Percentiles rank a stretch among this genome's conserved stretches.
phyloP scores from a whole-genome alignment of 2,797 vertebrate genomes.

The Hafferia zeledoni region DNA sequence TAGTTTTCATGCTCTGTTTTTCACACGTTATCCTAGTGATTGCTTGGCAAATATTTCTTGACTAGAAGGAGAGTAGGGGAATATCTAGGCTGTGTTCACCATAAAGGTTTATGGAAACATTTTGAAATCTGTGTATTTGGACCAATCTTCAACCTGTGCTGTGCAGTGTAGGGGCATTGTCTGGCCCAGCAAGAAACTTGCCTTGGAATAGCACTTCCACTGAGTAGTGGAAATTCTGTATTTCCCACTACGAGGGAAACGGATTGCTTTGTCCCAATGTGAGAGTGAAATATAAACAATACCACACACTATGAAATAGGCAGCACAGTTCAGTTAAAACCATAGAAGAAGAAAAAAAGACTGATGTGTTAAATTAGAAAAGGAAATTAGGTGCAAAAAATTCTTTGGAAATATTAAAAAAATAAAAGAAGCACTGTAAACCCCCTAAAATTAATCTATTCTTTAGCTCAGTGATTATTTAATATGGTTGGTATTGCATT shows the following conservation, averaged over 20 bases:
- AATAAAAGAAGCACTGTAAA: not conserved
- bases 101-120: not conserved
- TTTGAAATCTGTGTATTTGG: not conserved
- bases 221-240: not conserved
- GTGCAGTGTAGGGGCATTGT: not conserved
- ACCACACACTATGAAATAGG: not conserved
- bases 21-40: not conserved
- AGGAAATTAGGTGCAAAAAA: not conserved
- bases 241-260: not conserved
- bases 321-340: not conserved
- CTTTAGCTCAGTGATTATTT: not conserved
- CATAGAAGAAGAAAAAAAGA: not conserved
- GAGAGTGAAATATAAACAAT: not conserved
- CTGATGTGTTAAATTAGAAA: not conserved
- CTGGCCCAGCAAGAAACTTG: not conserved
- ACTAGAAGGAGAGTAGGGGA: not conserved
- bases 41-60: not conserved
- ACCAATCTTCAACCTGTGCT: not conserved
- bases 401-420: not conserved
- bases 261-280: not conserved
- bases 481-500: not conserved
- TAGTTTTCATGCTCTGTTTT: not conserved
- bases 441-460: not conserved
- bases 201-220: not conserved
- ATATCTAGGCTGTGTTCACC: not conserved